Percentiles rank a stretch among this genome's conserved stretches.
Evolutionary conservation across 2,888 invertebrate genomes (phyloP).

Genomic region (Noctua janthe): DNA sequence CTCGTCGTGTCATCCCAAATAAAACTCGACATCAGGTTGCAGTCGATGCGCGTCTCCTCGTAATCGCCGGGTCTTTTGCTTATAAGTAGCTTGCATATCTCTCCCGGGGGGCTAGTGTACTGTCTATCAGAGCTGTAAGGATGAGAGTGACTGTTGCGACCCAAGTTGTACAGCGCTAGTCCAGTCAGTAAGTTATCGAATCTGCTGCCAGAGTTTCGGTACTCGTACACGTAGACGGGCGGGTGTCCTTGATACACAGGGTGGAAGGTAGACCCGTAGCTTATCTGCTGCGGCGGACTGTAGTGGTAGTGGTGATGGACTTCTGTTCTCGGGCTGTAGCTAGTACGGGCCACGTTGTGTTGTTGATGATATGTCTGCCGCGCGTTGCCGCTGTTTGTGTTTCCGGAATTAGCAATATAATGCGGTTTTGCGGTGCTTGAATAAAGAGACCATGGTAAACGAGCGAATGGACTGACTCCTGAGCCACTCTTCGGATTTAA

Average conservation of each 20-base stretch:
- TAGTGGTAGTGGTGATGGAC: constrained; percentile 80
- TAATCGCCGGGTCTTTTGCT: constrained; percentile 76
- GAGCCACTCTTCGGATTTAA: not conserved
- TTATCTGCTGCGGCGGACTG: constrained; percentile 76
- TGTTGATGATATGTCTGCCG: constrained; percentile 54
- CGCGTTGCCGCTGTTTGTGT: not conserved
- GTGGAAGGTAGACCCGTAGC: constrained; percentile 73
- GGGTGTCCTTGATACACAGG: constrained; percentile 78
- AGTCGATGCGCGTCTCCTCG: constrained; percentile 79
- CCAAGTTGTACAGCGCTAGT: constrained; percentile 81
- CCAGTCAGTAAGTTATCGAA: constrained; percentile 79
- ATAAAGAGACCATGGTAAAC: not conserved
- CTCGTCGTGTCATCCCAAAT: constrained; percentile 72
- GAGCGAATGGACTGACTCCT: not conserved
- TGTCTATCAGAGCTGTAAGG: constrained; percentile 62
- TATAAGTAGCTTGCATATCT: constrained; percentile 77
- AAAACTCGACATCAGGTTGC: constrained; percentile 80
- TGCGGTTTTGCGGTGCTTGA: not conserved
- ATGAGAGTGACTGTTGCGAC: constrained; percentile 69
- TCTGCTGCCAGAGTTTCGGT: constrained; percentile 79
- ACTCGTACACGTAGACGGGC: constrained; percentile 79
- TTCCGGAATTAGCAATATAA: not conserved
- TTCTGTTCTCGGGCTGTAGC: constrained; percentile 68
- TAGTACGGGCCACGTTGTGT: constrained; percentile 24
- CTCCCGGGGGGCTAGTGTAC: constrained; percentile 72